phyloP scores from a whole-genome alignment of 1,140 invertebrate species.

The Brachionus koreanus region DNA sequence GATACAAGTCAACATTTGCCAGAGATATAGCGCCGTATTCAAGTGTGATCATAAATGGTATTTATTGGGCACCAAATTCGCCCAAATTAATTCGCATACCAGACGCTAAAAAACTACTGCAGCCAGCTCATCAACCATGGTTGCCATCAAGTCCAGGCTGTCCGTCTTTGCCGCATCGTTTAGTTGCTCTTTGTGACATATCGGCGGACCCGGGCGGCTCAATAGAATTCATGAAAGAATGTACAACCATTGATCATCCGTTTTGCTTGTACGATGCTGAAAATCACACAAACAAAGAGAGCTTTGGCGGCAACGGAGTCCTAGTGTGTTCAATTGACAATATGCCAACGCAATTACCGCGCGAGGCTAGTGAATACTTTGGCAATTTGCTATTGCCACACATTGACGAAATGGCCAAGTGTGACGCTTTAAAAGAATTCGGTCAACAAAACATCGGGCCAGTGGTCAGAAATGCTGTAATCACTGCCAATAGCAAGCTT shows the following conservation, averaged over 20 bases:
- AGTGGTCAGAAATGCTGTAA: slow-evolving; percentile 78
- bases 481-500: slow-evolving; percentile 85
- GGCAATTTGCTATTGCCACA: slow-evolving; percentile 73
- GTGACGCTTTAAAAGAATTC: slow-evolving; percentile 49
- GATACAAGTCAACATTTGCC: slow-evolving; percentile 87
- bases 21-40: slow-evolving; percentile 88
- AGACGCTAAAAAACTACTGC: slow-evolving; percentile 87
- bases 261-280: slow-evolving; percentile 98
- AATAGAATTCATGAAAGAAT: slow-evolving; percentile 99
- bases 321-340: slow-evolving; percentile 98
- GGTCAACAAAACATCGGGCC: slow-evolving; percentile 21
- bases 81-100: slow-evolving; percentile 93
- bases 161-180: slow-evolving; percentile 44
- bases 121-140: slow-evolving; percentile 81
- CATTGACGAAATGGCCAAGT: not conserved
- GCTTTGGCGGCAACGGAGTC: slow-evolving; percentile 66
- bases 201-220: slow-evolving; percentile 97
- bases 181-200: slow-evolving; percentile 84
- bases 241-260: slow-evolving; percentile 96
- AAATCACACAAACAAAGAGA: slow-evolving; percentile 62
- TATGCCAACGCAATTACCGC: slow-evolving; percentile 96
- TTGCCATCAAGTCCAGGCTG: slow-evolving; percentile 45
- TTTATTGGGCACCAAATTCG: slow-evolving; percentile 95
- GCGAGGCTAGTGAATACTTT: slow-evolving; percentile 95
- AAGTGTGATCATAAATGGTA: slow-evolving; percentile 92